Evolutionary conservation across 2,113 vertebrate genomes (phyloP).

Genomic region (Pterocles burchelli): DNA sequence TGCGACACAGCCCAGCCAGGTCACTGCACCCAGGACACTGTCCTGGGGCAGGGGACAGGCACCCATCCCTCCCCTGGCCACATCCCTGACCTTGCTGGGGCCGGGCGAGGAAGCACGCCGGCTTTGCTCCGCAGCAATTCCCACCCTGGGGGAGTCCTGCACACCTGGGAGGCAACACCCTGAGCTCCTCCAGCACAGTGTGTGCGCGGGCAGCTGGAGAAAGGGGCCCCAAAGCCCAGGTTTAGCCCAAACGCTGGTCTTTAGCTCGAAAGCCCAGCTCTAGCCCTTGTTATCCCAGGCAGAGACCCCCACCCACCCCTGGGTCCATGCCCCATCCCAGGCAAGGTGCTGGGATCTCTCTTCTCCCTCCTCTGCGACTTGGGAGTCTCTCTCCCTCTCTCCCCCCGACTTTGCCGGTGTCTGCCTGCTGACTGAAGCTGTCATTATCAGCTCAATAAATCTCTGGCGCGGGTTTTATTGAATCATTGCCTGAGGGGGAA

Average conservation of each 20-base stretch:
- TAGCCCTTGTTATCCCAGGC: neutral
- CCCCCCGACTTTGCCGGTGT: conserved; percentile 46
- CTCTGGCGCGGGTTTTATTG: conserved; percentile 91
- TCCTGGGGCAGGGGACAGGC: neutral
- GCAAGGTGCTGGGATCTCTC: neutral
- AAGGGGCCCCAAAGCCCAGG: rapidly evolving
- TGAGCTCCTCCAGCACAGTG: neutral
- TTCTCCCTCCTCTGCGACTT: neutral
- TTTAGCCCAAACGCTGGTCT: neutral
- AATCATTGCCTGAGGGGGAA: conserved; percentile 87
- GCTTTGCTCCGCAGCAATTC: neutral
- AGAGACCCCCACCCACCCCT: neutral
- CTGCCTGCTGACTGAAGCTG: conserved; percentile 83
- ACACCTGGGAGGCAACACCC: neutral
- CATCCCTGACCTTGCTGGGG: neutral
- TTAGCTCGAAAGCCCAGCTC: rapidly evolving
- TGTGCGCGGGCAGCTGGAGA: neutral
- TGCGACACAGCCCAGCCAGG: neutral
- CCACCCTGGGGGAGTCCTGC: neutral
- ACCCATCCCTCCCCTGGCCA: neutral
- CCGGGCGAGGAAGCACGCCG: neutral
- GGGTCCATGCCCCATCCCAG: neutral
- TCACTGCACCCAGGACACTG: neutral
- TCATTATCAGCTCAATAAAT: conserved; percentile 91
- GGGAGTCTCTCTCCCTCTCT: conserved; percentile 32